Evolutionary conservation across 1,140 invertebrate genomes (phyloP).

Genomic region (Lethocerus indicus): DNA sequence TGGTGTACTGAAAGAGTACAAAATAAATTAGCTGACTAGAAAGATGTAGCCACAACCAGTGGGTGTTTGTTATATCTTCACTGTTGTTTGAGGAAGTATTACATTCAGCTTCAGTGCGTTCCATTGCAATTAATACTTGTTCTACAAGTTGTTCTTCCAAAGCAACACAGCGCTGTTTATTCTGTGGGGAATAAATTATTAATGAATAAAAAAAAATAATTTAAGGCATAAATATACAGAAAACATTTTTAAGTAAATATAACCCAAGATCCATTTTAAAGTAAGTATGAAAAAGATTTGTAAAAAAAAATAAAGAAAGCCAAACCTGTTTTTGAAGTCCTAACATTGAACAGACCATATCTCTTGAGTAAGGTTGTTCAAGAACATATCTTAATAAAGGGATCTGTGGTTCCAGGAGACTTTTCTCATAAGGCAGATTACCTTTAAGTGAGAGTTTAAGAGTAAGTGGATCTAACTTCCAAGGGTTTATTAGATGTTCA

Average conservation of each 20-base stretch:
- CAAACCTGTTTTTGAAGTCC: constrained; percentile 73
- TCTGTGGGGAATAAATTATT: constrained; percentile 28
- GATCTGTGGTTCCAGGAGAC: constrained; percentile 79
- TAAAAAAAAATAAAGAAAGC: neutral
- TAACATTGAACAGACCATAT: constrained; percentile 91
- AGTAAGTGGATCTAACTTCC: constrained; percentile 74
- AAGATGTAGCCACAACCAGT: constrained; percentile 82
- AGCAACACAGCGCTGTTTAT: constrained; percentile 74
- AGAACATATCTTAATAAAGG: constrained; percentile 75
- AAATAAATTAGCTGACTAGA: constrained; percentile 93
- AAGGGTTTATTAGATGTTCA: constrained; percentile 74
- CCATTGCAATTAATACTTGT: constrained; percentile 80
- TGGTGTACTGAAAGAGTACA: constrained; percentile 85
- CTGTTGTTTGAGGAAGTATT: constrained; percentile 22
- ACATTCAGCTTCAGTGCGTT: constrained; percentile 58
- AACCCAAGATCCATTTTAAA: neutral
- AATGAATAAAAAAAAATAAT: constrained; percentile 6
- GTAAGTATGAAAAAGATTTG: neutral
- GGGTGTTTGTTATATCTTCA: constrained; percentile 49
- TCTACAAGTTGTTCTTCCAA: constrained; percentile 89
- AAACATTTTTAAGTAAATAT: neutral
- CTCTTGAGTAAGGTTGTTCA: constrained; percentile 87
- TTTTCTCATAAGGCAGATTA: constrained; percentile 78
- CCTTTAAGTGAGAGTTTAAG: constrained; percentile 81
- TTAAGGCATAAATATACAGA: no score